These are phyloP conservation scores for Periphyllus acericola DNA, from an alignment of 2,888 invertebrate genomes.

Conservation along the genomic window DNA sequence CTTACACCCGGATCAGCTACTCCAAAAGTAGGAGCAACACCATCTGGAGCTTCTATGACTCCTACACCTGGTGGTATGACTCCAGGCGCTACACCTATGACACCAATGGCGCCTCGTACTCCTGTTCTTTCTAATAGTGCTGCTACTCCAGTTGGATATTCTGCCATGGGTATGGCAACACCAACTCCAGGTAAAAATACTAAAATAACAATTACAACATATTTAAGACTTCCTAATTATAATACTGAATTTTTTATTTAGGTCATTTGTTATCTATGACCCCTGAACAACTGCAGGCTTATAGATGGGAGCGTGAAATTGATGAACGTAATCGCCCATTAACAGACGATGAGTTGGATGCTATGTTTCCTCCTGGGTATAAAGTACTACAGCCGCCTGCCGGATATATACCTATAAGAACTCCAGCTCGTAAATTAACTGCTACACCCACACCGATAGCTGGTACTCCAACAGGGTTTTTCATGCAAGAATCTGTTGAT, in stretches of 20 bases:
- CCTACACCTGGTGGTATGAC: constrained; percentile 71
- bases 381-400: constrained; percentile 96
- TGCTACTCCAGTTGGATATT: constrained; percentile 86
- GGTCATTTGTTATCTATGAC: constrained; percentile 97
- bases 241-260: constrained; percentile 61
- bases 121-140: constrained; percentile 68
- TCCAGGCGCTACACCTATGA: constrained; percentile 66
- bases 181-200: constrained; percentile 81
- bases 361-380: constrained; percentile 98
- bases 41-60: constrained; percentile 66
- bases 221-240: neutral
- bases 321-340: constrained; percentile 97
- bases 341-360: constrained; percentile 95
- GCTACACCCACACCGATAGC: constrained; percentile 98
- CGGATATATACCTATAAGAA: constrained; percentile 93
- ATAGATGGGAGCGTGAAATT: constrained; percentile 98
- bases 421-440: constrained; percentile 95
- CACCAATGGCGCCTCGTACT: constrained; percentile 64
- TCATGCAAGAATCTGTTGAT: constrained; percentile 93
- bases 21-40: constrained; percentile 64
- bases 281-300: constrained; percentile 97
- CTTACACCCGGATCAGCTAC: constrained; percentile 70
- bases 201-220: neutral
- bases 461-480: constrained; percentile 91
- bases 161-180: constrained; percentile 98